phyloP scores from a whole-genome alignment of 2,113 vertebrate genomes.

The Cheilinus undulatus region DNA sequence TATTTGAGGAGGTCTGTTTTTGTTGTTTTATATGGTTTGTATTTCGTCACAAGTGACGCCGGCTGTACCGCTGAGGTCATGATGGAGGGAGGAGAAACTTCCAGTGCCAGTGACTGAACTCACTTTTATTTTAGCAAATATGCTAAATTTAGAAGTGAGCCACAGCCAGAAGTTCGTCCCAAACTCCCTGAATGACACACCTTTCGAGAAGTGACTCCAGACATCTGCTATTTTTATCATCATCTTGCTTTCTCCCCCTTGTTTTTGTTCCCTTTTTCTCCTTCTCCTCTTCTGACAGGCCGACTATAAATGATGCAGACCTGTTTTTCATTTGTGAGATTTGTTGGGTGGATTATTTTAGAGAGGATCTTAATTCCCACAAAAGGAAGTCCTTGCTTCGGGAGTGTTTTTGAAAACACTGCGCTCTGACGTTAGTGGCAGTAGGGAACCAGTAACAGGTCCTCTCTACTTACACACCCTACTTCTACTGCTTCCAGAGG shows the following conservation, averaged over 20 bases:
- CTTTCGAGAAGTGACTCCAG: constrained; percentile 76
- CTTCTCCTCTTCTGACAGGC: constrained; percentile 17
- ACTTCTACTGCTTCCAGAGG: constrained; percentile 35
- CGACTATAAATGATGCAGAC: constrained; percentile 32
- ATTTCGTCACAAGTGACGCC: constrained; percentile 81
- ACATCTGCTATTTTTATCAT: constrained; percentile 78
- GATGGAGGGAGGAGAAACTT: constrained; percentile 57
- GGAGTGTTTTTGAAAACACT: constrained; percentile 63
- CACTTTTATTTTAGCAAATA: constrained; percentile 77
- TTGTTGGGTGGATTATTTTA: constrained; percentile 54
- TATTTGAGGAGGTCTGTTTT: constrained; percentile 72
- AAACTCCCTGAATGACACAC: constrained; percentile 76
- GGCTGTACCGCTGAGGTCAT: constrained; percentile 73
- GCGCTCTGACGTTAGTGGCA: constrained; percentile 67
- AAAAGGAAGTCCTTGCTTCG: constrained; percentile 62
- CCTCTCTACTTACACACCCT: constrained; percentile 64
- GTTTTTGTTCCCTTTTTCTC: constrained; percentile 52
- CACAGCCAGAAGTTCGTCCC: constrained; percentile 63
- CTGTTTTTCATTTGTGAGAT: constrained; percentile 69
- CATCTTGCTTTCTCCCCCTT: constrained; percentile 28
- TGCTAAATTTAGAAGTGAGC: constrained; percentile 77
- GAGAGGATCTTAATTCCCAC: constrained; percentile 56
- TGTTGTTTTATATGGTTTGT: constrained; percentile 75
- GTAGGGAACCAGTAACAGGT: constrained; percentile 65
- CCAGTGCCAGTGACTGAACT: constrained; percentile 70